These are phyloP conservation scores for Platalea minor DNA, from an alignment of 2,797 vertebrate genomes.

Conservation along the genomic window DNA sequence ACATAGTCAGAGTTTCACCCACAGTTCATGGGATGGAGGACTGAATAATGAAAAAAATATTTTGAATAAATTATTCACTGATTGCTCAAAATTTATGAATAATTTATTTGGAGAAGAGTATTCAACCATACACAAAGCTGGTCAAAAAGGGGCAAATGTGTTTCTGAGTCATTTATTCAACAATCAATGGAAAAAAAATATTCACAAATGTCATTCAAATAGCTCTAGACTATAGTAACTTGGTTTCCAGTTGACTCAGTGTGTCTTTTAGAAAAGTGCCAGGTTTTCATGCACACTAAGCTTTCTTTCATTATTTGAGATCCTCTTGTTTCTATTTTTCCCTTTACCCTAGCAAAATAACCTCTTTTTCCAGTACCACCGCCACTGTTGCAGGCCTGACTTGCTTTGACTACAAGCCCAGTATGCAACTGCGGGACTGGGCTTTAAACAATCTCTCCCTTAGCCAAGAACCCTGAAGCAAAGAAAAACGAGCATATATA, in stretches of 20 bases:
- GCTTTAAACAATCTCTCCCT: background rate
- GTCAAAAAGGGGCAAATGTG: constrained; percentile 32
- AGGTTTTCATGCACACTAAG: constrained; percentile 27
- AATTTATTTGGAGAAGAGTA: constrained; percentile 40
- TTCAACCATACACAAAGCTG: constrained; percentile 34
- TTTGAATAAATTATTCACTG: constrained; percentile 49
- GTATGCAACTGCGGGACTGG: background rate
- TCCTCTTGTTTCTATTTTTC: constrained; percentile 19
- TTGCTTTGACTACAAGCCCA: background rate
- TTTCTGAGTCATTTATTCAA: constrained; percentile 57
- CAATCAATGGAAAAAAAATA: constrained; percentile 32
- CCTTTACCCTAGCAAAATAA: background rate
- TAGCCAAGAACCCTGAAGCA: background rate
- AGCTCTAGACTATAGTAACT: constrained; percentile 18
- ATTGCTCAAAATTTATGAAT: constrained; percentile 53
- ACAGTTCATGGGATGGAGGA: background rate
- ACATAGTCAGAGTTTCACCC: background rate
- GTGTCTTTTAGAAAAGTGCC: constrained; percentile 18
- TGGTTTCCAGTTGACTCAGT: constrained; percentile 43
- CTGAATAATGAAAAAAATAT: constrained; percentile 31
- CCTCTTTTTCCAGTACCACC: background rate
- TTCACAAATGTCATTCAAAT: constrained; percentile 45
- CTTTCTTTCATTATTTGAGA: constrained; percentile 15
- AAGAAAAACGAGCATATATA: background rate
- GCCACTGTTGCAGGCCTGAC: background rate